Evolutionary conservation across 2,797 vertebrate species (phyloP).

Genomic region (Alauda arvensis): DNA sequence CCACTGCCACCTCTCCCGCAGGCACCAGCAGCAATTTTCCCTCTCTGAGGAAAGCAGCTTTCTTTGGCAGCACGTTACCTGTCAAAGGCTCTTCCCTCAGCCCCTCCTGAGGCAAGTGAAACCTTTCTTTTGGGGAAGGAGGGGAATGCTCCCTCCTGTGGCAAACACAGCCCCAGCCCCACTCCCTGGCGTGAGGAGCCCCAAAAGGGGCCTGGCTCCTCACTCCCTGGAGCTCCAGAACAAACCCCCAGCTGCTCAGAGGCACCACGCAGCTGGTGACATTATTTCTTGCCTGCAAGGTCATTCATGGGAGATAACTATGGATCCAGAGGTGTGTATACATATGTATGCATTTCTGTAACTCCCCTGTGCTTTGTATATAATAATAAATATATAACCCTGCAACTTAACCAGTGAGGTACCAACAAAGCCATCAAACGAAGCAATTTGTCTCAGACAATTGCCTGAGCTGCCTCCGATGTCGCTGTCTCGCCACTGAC

Average conservation of each 20-base stretch:
- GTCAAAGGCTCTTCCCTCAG: not conserved
- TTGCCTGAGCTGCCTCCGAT: not conserved
- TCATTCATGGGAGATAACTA: not conserved
- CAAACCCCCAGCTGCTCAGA: not conserved
- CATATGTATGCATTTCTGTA: not conserved
- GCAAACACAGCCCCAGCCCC: not conserved
- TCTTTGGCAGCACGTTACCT: not conserved
- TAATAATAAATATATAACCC: not conserved
- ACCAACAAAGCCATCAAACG: not conserved
- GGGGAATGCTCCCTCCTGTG: not conserved
- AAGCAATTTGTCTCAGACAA: conserved; percentile 34
- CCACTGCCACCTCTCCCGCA: not conserved
- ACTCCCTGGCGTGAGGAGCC: fast-evolving
- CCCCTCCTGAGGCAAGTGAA: not conserved
- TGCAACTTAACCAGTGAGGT: conserved; percentile 17
- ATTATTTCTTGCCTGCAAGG: not conserved
- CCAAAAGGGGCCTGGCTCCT: not conserved
- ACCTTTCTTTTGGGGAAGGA: not conserved
- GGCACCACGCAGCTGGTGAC: not conserved
- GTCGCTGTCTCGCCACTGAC: not conserved
- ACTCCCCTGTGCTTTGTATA: not conserved
- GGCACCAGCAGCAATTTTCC: not conserved
- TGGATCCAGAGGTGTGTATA: not conserved
- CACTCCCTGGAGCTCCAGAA: not conserved
- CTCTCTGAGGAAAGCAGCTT: not conserved